Evolutionary conservation across 2,113 vertebrate genomes (phyloP).

Genomic region (Puntigrus tetrazona): DNA sequence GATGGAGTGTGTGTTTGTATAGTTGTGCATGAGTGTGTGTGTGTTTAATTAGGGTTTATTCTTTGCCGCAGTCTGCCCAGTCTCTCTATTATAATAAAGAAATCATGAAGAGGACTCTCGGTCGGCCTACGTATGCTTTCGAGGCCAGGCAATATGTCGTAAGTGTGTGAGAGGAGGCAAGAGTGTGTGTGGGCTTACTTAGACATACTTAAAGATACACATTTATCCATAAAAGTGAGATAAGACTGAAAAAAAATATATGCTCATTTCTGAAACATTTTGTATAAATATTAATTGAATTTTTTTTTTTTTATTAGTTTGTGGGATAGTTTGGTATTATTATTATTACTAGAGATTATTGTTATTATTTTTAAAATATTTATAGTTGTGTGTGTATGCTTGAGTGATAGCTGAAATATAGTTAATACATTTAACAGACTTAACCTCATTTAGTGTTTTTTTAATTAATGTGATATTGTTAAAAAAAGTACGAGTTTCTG

Average conservation of each 20-base stretch:
- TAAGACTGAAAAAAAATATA: too few relatives aligned
- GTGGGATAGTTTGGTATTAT: neutral
- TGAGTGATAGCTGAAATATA: conserved; percentile 5
- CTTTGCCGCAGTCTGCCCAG: conserved; percentile 87
- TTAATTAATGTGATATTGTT: neutral
- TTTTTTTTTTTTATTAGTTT: too few relatives aligned
- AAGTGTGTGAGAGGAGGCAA: conserved; percentile 75
- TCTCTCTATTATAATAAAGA: conserved; percentile 94
- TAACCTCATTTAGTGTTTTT: conserved; percentile 50
- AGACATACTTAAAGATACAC: too few relatives aligned
- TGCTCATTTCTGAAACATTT: too few relatives aligned
- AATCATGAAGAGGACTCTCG: conserved; percentile 97
- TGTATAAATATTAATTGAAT: too few relatives aligned
- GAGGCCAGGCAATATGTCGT: conserved; percentile 98
- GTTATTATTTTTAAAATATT: neutral
- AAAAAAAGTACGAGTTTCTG: neutral
- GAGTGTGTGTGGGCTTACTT: conserved; percentile 33
- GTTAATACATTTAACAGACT: conserved; percentile 20
- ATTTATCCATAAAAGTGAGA: neutral
- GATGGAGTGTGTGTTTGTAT: conserved; percentile 36
- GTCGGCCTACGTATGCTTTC: conserved; percentile 91
- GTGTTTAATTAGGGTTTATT: conserved; percentile 66
- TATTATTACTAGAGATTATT: too few relatives aligned
- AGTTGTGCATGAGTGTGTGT: conserved; percentile 32
- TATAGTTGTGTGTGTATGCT: neutral